Base-by-base conservation (phyloP, 2,797 vertebrate genomes). In the Coendou prehensilis region DNA sequence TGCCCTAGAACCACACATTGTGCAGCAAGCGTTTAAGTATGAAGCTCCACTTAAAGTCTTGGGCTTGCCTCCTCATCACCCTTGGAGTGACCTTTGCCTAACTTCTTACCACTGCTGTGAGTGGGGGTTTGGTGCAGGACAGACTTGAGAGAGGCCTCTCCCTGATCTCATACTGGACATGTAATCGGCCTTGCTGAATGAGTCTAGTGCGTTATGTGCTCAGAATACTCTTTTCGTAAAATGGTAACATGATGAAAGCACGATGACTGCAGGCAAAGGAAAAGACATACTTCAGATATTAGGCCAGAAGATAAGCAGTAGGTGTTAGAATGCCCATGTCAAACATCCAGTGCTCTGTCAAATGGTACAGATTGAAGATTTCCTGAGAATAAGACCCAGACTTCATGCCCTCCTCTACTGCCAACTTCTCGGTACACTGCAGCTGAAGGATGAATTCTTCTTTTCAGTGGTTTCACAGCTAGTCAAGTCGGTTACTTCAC, bases 401-500 rank as follows among this genome's bases (percentile, higher is more conserved):
- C 41, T 57, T 45, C 26, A 22, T 13, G 13, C 13, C 13, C 2
- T 37, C 15, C 81, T 63, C 52, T 18, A 52, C 47, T 47, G 37
- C 22, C 17, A 14, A 23, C 54, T 47, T 23, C 28, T n/a, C 75
- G n/a, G 17, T 15, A 2, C 33, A 9, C 30, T 23, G 17, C 7
- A 2, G 4, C 30, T 73, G 28, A n/a, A 2, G 59, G 61, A 73
- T 9, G 22, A 56, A 30, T 13, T 83, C 45, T 67, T 67, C 22
- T 52, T 41, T 87, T 26, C 20, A 18, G 0, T 2, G 9, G 5
- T 37, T n/a, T 83, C 20, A 30, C 2, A 2, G 8, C 11, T 73
- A 54, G 2, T n/a, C 1, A 10, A 79, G 45, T 23, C 41, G 22
- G 7, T 41, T 30, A 47, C 23, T 18, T 33, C 33, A 41, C 87